These are phyloP conservation scores for Paramormyrops kingsleyae DNA, from an alignment of 2,113 vertebrate species.

Conservation along the genomic window DNA sequence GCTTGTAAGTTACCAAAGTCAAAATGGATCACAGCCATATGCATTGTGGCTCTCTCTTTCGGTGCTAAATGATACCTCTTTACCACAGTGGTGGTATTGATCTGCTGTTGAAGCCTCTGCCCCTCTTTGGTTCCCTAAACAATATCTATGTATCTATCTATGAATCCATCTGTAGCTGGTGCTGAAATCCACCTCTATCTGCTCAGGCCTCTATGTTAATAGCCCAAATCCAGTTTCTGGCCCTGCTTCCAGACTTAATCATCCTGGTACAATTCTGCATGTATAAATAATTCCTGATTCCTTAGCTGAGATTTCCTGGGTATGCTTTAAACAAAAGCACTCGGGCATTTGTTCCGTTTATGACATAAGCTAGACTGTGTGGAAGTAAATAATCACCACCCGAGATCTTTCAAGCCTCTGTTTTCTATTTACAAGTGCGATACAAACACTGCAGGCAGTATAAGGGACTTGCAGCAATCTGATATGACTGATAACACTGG, in stretches of 20 bases:
- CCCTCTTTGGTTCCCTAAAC: neutral
- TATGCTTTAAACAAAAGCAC: neutral
- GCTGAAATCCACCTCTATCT: neutral
- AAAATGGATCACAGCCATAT: neutral
- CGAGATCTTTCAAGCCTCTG: neutral
- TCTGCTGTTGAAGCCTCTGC: neutral
- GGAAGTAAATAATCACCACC: neutral
- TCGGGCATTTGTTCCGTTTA: neutral
- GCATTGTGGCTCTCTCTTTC: neutral
- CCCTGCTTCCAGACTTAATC: neutral
- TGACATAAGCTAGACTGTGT: neutral
- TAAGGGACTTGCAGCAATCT: neutral
- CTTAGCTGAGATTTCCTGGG: neutral
- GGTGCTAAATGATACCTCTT: neutral
- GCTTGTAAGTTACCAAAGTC: neutral
- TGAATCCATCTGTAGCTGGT: neutral
- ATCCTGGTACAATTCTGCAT: neutral
- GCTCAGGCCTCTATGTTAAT: neutral
- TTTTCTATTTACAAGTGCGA: neutral
- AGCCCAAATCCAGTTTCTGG: neutral
- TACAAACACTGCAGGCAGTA: neutral
- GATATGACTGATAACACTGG: neutral
- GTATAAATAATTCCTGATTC: neutral
- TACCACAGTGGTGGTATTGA: neutral
- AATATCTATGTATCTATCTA: neutral